A percentile compares a stretch with the other conserved stretches of the same genome.
These are phyloP conservation scores for Picathartes gymnocephalus DNA, from an alignment of 2,113 vertebrate genomes.

Conservation along the genomic window DNA sequence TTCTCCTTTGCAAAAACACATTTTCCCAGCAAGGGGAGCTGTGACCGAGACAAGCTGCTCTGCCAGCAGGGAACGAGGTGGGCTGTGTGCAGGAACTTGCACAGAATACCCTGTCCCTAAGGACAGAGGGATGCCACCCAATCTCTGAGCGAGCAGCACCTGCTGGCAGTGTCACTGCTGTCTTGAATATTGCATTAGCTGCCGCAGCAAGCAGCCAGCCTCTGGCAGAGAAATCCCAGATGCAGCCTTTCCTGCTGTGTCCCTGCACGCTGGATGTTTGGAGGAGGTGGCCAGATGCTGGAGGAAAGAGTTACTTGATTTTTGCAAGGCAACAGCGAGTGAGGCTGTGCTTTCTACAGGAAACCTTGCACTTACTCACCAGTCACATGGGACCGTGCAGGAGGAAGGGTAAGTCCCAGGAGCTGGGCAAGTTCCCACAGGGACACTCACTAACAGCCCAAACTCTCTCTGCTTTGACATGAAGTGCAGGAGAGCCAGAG, in stretches of 20 bases:
- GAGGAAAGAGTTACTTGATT: not conserved
- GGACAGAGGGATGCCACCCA: not conserved
- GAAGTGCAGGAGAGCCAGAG: fast-evolving
- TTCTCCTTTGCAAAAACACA: not conserved
- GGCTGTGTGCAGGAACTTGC: not conserved
- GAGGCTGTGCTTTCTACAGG: not conserved
- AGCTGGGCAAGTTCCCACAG: not conserved
- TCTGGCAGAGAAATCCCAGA: not conserved
- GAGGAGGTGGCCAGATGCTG: not conserved
- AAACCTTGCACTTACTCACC: slow-evolving; percentile 39
- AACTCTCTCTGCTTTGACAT: not conserved
- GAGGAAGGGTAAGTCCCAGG: slow-evolving; percentile 19
- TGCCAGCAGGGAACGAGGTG: not conserved
- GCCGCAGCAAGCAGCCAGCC: not conserved
- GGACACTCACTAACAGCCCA: not conserved
- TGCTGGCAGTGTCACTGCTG: not conserved
- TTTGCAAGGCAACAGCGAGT: not conserved
- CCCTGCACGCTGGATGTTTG: not conserved
- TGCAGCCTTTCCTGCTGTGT: not conserved
- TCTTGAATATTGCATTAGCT: not conserved
- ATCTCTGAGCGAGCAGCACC: not conserved
- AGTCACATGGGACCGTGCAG: slow-evolving; percentile 36
- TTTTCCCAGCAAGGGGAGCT: slow-evolving; percentile 4
- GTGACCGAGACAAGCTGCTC: not conserved
- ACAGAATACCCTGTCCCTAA: not conserved